Evolutionary conservation across 2,797 vertebrate species (phyloP), one percentile per base, ranked within the genome.

Genomic region (Poeciliopsis presidionis): DNA sequence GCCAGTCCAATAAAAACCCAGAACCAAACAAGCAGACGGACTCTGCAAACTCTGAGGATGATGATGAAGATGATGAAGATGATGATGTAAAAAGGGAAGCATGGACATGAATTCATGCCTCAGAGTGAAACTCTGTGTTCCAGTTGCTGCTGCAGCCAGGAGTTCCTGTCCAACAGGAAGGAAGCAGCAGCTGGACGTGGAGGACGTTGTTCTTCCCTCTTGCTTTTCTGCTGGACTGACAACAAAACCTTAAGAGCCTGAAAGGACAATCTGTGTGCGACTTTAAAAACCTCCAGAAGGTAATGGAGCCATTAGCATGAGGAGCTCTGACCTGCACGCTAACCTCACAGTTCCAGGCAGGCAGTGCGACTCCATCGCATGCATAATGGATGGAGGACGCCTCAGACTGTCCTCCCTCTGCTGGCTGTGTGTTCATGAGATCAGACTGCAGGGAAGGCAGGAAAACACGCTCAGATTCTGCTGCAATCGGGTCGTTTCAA

Each of bases 371-470:
- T 78, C 85, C 90, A 82, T 85, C 79, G 69, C 88, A 91, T 88
- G 77, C 85, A 90, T 91, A 87, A 93, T 93, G 76, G 80, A 90
- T 91, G 65, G 79, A 78, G 75, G 86, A 77, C 81, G 84, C 87
- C 88, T 85, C 85, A 84, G 79, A 43, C 80, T 83, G 87, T 89
- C 77, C 88, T 84, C 82, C 83, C 80, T 69, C 20, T 80, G 71
- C 85, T 84, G 84, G 81, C 83, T 84, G 82, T 89, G 88, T 85
- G 91, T 91, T 90, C 84, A 89, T 87, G 87, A 88, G 87, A 84
- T 87, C 81, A 84, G 81, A 88, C 85, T 87, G 85, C 74, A 83
- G 83, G 75, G 75, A 75, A 78, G 78, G 80, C 51, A 81, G 76
- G 73, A 39, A 63, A 74, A 82, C 49, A 77, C 4, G 22, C 74